These are phyloP conservation scores for Microcebus tavaratra DNA, from an alignment of 2,113 vertebrate species.

Conservation along the genomic window DNA sequence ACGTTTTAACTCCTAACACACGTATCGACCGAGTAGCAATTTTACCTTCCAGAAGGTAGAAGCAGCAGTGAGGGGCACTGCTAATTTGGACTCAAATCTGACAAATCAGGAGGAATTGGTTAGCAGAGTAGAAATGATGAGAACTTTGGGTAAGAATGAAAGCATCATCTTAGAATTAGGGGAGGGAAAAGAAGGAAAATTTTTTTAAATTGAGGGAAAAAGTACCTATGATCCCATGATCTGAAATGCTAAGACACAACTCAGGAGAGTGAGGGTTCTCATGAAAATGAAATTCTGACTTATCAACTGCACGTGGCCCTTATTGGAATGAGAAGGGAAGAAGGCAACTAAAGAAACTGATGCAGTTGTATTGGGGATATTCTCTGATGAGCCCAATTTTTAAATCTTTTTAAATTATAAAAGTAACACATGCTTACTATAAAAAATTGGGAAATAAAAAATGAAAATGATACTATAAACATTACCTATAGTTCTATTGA, in stretches of 20 bases:
- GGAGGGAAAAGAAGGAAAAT: not conserved
- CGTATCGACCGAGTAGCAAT: not conserved
- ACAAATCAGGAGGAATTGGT: not conserved
- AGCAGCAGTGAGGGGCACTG: not conserved
- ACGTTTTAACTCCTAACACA: not conserved
- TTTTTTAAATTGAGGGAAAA: not conserved
- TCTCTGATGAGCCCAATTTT: not conserved
- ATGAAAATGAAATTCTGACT: not conserved
- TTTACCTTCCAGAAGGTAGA: not conserved
- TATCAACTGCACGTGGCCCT: accelerated
- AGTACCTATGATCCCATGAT: not conserved
- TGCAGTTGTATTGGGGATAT: not conserved
- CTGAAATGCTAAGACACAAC: not conserved
- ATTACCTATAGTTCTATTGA: not conserved
- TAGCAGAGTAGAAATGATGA: not conserved
- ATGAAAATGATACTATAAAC: not conserved
- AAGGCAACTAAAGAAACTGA: not conserved
- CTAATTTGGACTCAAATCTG: not conserved
- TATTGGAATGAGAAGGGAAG: not conserved
- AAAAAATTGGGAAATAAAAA: not conserved
- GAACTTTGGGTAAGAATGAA: not conserved
- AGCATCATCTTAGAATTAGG: not conserved
- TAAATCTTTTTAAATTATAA: not conserved
- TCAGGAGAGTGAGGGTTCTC: not conserved
- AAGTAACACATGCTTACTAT: not conserved